Conservation (phyloP, 2,113 vertebrate species). For the Rhinoptilus africanus region DNA sequence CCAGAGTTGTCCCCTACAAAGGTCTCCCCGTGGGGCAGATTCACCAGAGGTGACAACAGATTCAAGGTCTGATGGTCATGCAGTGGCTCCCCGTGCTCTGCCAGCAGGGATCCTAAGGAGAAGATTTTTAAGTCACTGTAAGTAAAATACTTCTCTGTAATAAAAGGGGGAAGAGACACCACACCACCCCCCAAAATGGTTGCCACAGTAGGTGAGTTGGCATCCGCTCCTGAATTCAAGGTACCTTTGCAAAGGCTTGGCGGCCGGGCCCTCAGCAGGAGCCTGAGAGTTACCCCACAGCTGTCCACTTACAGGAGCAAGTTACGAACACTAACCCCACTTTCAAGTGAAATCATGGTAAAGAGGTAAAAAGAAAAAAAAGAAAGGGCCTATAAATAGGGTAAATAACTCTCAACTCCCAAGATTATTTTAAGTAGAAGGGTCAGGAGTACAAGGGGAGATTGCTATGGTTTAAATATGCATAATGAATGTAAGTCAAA, state of each 20-base stretch:
- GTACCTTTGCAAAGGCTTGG: rapidly evolving
- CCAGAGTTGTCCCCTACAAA: neutral
- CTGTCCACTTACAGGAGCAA: neutral
- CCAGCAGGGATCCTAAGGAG: neutral
- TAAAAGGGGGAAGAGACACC: neutral
- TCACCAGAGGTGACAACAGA: neutral
- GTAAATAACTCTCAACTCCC: neutral
- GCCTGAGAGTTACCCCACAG: neutral
- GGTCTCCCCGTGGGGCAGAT: rapidly evolving
- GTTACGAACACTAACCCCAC: neutral
- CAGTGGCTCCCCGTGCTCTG: rapidly evolving
- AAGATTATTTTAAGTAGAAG: neutral
- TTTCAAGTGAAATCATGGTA: neutral
- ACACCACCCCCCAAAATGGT: rapidly evolving
- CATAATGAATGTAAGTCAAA: neutral
- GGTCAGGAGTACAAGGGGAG: neutral
- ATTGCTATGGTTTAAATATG: neutral
- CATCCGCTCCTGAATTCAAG: neutral
- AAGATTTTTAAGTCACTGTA: neutral
- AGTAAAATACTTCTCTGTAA: neutral
- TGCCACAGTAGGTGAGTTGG: rapidly evolving
- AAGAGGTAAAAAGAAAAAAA: neutral
- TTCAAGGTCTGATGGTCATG: rapidly evolving
- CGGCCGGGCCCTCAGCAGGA: neutral
- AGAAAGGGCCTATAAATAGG: neutral